Base-by-base conservation (phyloP, 2,113 vertebrate genomes). In the Murina feae region DNA sequence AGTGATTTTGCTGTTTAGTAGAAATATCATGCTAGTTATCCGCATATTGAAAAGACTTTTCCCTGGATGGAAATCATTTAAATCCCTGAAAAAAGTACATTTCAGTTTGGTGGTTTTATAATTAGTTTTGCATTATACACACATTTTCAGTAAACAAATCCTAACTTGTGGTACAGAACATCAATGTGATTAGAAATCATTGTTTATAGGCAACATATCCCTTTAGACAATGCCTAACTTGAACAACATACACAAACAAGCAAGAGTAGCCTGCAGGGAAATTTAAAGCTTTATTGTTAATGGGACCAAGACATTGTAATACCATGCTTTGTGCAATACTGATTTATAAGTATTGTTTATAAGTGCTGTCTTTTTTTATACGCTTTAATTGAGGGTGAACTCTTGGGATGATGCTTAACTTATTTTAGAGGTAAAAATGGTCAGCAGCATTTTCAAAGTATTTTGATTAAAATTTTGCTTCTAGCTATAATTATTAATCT, bases 281-380 rank as follows among this genome's bases (percentile, higher is more conserved):
- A 97, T 97, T 89, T 98, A 92, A 97, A 79, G 16, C 35, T 96
- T 97, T 96, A 49, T 86, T 96, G 65, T 95, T 93, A 30, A 91
- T 95, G 71, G 23, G 95, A 69, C 14, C 5, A 66, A 86, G 83
- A 79, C 66, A 92, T 95, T 97, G 92, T 55, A 95, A 96, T 96
- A 76, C 2, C 5, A 92, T 71, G 32, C 14, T 63, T 94, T 4
- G 0, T 92, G 17, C 10, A 96, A 30, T 83, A 32, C 25, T 95
- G 65, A 76, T 91, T 96, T 93, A 44, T 94, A 89, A 93, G 94
- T 90, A 96, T 76, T 93, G 51, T 4, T 92, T 58, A 58, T 58
- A 58, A 96, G 92, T 82, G 44, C 66, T 96, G 37, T 93, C 32
- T 35, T 16, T 93, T 93, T 78, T 58, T 91, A 42, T 75, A 91